These are phyloP conservation scores for Macropus fuliginosus DNA, from an alignment of 2,797 vertebrate species.

Conservation along the genomic window DNA sequence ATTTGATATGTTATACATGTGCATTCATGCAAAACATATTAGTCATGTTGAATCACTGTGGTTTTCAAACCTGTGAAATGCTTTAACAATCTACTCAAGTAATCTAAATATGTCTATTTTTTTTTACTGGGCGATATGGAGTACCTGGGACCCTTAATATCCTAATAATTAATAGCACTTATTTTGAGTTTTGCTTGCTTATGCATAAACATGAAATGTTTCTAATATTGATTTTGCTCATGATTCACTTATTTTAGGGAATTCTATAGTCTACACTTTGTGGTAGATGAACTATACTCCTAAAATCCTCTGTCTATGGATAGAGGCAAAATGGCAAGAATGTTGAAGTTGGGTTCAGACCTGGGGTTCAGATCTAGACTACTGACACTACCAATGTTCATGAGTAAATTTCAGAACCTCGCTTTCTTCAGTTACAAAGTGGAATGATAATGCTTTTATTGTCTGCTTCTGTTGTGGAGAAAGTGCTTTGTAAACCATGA, in stretches of 20 bases:
- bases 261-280: rapidly evolving
- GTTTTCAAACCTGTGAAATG: neutral
- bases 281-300: neutral
- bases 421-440: too few species aligned
- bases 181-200: neutral
- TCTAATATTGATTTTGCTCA: neutral
- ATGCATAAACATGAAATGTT: neutral
- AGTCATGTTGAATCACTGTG: neutral
- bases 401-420: neutral
- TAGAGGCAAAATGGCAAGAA: neutral
- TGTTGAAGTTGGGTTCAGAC: neutral
- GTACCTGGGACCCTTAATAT: neutral
- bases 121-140: neutral
- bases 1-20: neutral
- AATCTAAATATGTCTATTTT: neutral
- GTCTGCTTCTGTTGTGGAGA: neutral
- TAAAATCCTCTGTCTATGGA: neutral
- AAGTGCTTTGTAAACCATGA: neutral
- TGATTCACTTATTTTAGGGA: neutral
- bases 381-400: neutral
- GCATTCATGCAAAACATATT: neutral
- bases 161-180: neutral
- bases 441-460: neutral
- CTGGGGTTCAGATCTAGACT: neutral
- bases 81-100: neutral